A percentile compares a stretch with the other conserved stretches of the same genome.
Conservation (phyloP, 92 coral and sea anemone species). For the Palythoa caribaeorum region DNA sequence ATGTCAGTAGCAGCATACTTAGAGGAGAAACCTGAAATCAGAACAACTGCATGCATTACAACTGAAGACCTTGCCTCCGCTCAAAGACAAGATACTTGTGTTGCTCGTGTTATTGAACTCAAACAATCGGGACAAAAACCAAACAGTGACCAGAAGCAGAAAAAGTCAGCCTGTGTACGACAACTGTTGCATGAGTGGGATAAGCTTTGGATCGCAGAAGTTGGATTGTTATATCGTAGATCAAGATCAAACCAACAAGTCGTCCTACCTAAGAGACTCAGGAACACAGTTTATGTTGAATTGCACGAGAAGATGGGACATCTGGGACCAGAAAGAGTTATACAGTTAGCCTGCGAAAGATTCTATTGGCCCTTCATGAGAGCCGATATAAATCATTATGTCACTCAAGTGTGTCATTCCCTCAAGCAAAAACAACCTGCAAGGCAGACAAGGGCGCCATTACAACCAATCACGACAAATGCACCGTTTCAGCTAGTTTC, state of each 20-base stretch:
- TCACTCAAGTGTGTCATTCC: constrained; percentile 47
- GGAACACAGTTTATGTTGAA: constrained; percentile 32
- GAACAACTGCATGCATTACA: too few species aligned
- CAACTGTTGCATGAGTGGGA: constrained; percentile 45
- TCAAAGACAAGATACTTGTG: constrained; percentile 28
- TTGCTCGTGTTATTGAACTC: constrained; percentile 20
- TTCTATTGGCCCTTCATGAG: constrained; percentile 64
- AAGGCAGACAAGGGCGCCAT: constrained; percentile 28
- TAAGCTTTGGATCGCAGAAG: constrained; percentile 22
- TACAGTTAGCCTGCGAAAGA: constrained; percentile 49
- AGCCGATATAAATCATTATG: constrained; percentile 54
- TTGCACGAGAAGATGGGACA: constrained; percentile 62
- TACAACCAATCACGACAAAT: constrained; percentile 50
- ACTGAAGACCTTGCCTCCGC: not conserved
- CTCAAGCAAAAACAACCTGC: constrained; percentile 53
- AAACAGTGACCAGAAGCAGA: constrained; percentile 19
- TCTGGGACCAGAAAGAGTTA: constrained; percentile 43
- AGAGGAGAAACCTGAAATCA: too few species aligned
- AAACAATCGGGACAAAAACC: constrained; percentile 22
- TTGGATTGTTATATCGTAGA: constrained; percentile 18
- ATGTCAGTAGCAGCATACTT: too few species aligned
- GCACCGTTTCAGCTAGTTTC: constrained; percentile 57
- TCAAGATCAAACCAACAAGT: not conserved
- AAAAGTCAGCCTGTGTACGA: constrained; percentile 38
- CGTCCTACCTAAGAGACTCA: constrained; percentile 51